Percentiles rank a stretch among this genome's conserved stretches.
phyloP scores from a whole-genome alignment of 2,888 invertebrate species.

The Cheilosia pagana region DNA sequence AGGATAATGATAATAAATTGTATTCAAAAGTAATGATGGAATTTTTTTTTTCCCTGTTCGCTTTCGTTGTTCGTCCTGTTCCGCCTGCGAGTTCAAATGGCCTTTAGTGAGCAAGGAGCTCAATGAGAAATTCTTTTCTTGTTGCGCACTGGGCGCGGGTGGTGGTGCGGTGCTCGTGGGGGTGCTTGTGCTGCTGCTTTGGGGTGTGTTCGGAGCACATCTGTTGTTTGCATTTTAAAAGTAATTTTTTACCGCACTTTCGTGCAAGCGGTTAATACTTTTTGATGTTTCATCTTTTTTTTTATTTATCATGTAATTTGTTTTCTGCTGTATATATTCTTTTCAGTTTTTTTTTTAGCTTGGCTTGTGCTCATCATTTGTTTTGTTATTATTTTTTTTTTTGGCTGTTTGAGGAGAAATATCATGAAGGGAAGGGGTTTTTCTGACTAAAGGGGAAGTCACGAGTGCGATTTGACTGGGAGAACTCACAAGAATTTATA shows the following conservation, averaged over 20 bases:
- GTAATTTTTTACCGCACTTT: constrained; percentile 74
- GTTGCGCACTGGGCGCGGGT: constrained; percentile 25
- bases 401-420: constrained; percentile 18
- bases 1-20: constrained; percentile 75
- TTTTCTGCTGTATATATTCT: constrained; percentile 23
- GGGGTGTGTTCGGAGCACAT: constrained; percentile 68
- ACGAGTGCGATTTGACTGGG: no score
- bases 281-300: constrained; percentile 75
- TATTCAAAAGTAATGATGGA: constrained; percentile 74
- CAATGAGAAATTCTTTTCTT: constrained; percentile 70
- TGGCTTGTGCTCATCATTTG: constrained; percentile 68
- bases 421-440: constrained; percentile 2
- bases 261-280: constrained; percentile 72
- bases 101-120: constrained; percentile 30
- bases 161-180: not conserved
- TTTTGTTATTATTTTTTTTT: constrained; percentile 33
- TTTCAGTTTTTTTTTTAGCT: constrained; percentile 31
- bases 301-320: constrained; percentile 74
- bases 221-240: constrained; percentile 75
- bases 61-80: constrained; percentile 10
- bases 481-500: no score
- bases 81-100: constrained; percentile 63
- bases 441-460: not conserved
- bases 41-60: constrained; percentile 47
- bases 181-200: constrained; percentile 20